A percentile compares a stretch with the other conserved stretches of the same genome.
These are phyloP conservation scores for Onthophagus taurus DNA, from an alignment of 1,140 invertebrate genomes.

Conservation along the genomic window DNA sequence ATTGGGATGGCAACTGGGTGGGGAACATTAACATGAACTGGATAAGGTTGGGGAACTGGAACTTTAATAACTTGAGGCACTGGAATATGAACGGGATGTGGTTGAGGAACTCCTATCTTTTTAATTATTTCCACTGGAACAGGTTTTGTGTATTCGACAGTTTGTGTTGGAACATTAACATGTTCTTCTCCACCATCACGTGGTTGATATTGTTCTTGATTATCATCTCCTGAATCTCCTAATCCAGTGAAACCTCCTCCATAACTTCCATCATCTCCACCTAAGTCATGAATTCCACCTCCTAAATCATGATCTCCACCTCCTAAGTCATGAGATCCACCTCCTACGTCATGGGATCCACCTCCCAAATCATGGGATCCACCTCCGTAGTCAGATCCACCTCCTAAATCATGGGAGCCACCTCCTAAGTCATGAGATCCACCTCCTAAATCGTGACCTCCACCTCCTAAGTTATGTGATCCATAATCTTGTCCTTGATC, in stretches of 20 bases:
- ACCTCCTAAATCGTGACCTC: slow-evolving; percentile 19
- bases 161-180: slow-evolving; percentile 41
- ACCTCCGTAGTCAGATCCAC: no score
- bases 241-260: slow-evolving; percentile 19
- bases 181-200: slow-evolving; percentile 17
- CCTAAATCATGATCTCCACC: neutral
- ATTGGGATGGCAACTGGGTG: slow-evolving; percentile 64
- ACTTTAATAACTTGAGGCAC: slow-evolving; percentile 64
- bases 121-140: slow-evolving; percentile 67
- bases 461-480: slow-evolving; percentile 23
- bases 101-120: slow-evolving; percentile 63
- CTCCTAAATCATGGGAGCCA: no score
- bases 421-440: slow-evolving; percentile 20
- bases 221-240: slow-evolving; percentile 1
- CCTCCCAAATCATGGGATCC: no score
- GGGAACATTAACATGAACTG: slow-evolving; percentile 59
- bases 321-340: no score
- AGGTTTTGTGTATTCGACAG: slow-evolving; percentile 54
- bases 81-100: slow-evolving; percentile 61
- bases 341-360: no score
- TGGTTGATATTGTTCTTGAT: neutral
- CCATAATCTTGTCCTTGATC: slow-evolving; percentile 15
- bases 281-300: neutral
- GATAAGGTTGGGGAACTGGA: slow-evolving; percentile 64
- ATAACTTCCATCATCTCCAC: slow-evolving; percentile 1